Evolutionary conservation across 1,140 invertebrate genomes (phyloP), one percentile per base, ranked within the genome.

Genomic region (Pachypeltis micranthus): DNA sequence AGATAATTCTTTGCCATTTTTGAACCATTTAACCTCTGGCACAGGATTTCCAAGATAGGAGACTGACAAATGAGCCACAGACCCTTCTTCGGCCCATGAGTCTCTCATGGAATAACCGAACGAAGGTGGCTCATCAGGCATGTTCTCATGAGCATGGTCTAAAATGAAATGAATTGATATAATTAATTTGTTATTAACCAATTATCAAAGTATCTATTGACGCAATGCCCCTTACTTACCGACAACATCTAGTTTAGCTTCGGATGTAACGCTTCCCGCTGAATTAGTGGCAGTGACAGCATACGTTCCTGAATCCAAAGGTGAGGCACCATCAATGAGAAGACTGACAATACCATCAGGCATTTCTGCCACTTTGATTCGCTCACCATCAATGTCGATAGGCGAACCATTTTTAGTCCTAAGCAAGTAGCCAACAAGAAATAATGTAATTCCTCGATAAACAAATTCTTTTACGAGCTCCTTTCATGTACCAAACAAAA

Each of bases 31-130:
- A 10, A 92, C 83, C 51, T 90, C 84, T 0, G 92, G 91, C 64
- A 92, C 80, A 0, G 93, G 92, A 78, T 92, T 92, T n/a, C 89
- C 90, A 21, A 80, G 76, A 70, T 89, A 87, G 1, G 86, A 81
- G 23, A 83, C 85, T 60, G 81, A 80, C 0, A 90, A 69, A 0
- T 73, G 65, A 2, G 90, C 69, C 0, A 81, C 79, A 70, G 84
- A 78, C 1, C 90, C 90, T 74, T 95, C 91, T 68, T 91, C 86
- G 0, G 84, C 83, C 4, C 81, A 81, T 0, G 83, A 74, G 73
- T 93, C 88, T 34, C 85, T 78, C 1, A 94, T 74, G 1, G 81
- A 79, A 63, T 86, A 83, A 4, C 88, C 75, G 71, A 94, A 90
- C 54, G 79, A 76, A 0, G 91, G 90, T 47, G 82, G 79, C 69